Conservation (phyloP, 2,113 vertebrate genomes). For the Catagonus wagneri region DNA sequence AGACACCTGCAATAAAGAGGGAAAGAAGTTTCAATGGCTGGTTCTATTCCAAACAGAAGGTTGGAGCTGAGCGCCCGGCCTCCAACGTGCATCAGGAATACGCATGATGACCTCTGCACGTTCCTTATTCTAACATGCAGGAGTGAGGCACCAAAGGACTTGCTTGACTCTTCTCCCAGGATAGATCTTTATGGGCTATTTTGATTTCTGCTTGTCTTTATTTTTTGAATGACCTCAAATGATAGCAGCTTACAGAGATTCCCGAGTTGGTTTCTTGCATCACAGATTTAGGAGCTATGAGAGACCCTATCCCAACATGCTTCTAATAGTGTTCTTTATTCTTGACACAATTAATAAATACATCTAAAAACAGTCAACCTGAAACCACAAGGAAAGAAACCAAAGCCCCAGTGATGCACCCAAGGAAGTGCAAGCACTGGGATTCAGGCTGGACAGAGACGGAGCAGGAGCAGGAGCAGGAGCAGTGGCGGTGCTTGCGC, state of each 20-base stretch:
- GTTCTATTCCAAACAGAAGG: neutral
- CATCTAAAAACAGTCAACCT: neutral
- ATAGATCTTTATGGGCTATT: neutral
- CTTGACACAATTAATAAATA: neutral
- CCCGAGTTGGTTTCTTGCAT: neutral
- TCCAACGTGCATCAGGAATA: neutral
- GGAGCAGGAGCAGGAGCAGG: neutral
- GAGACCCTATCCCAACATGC: neutral
- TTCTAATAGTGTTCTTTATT: neutral
- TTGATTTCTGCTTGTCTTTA: neutral
- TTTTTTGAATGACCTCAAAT: neutral
- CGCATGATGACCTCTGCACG: fast-evolving
- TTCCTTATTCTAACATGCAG: neutral
- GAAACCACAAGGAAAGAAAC: constrained; percentile 38
- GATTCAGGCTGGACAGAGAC: neutral
- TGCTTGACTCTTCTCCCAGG: neutral
- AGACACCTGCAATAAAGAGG: neutral
- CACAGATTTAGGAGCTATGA: neutral
- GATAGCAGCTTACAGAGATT: neutral
- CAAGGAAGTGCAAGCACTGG: neutral
- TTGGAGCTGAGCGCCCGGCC: neutral
- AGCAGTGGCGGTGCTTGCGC: neutral
- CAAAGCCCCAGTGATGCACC: neutral
- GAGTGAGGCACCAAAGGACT: neutral
- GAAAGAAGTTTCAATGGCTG: fast-evolving